Conservation (phyloP, 2,113 vertebrate genomes). For the Psettodes erumei region DNA sequence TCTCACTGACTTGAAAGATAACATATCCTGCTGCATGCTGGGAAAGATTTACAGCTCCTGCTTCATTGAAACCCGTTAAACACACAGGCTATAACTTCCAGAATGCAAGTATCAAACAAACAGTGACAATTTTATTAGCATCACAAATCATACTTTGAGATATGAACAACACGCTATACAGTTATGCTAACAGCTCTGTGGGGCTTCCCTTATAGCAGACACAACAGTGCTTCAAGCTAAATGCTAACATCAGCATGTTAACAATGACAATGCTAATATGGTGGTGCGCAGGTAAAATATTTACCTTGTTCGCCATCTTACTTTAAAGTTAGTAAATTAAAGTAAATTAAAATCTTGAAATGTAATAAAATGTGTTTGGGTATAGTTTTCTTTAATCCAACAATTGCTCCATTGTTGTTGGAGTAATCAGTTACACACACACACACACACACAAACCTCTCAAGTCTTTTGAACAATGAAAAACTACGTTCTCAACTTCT, state of each 20-base stretch:
- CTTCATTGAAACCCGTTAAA: slow-evolving; percentile 6
- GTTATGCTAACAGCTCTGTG: neutral
- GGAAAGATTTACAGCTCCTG: neutral
- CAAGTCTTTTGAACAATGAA: neutral
- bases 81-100: neutral
- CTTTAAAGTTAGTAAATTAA: no score
- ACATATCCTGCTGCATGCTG: neutral
- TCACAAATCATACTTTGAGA: slow-evolving; percentile 3
- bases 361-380: no score
- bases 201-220: neutral
- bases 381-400: neutral
- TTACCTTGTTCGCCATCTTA: neutral
- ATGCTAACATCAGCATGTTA: neutral
- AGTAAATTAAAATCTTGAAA: no score
- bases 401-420: neutral
- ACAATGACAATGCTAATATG: neutral
- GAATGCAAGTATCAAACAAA: neutral
- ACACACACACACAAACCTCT: neutral
- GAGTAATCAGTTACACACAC: neutral
- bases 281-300: neutral
- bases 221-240: neutral
- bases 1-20: slow-evolving; percentile 37
- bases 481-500: slow-evolving; percentile 12
- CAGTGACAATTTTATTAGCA: slow-evolving; percentile 1
- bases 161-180: neutral